These are phyloP conservation scores for Seriola rivoliana DNA, from an alignment of 2,113 vertebrate species.

Conservation along the genomic window DNA sequence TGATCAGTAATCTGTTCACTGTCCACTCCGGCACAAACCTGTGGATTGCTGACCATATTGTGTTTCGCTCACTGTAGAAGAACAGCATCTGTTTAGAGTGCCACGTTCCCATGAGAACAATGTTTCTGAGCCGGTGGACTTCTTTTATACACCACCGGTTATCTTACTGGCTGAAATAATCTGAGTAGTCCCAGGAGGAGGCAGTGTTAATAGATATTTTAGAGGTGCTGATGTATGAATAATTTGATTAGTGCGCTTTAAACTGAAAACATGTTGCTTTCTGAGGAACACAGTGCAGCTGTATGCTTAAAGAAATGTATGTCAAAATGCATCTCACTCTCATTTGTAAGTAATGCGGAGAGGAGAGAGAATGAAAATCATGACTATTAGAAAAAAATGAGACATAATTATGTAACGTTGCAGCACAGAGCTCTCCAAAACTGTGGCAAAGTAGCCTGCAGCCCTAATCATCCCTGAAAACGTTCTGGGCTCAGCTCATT, in stretches of 20 bases:
- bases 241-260: constrained; percentile 65
- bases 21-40: constrained; percentile 68
- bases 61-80: constrained; percentile 55
- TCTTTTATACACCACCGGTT: constrained; percentile 63
- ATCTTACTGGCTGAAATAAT: constrained; percentile 67
- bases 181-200: constrained; percentile 69
- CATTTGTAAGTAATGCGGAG: not conserved
- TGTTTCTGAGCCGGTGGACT: constrained; percentile 59
- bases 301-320: not conserved
- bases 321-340: constrained; percentile 1
- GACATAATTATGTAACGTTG: not conserved
- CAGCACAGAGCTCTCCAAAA: not conserved
- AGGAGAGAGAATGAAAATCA: not conserved
- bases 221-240: constrained; percentile 68
- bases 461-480: constrained; percentile 28
- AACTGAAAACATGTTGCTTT: constrained; percentile 44
- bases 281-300: constrained; percentile 16
- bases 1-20: constrained; percentile 63
- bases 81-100: constrained; percentile 72
- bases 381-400: not conserved
- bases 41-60: constrained; percentile 71
- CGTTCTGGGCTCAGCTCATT: constrained; percentile 21
- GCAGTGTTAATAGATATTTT: constrained; percentile 65
- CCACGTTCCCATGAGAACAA: constrained; percentile 75
- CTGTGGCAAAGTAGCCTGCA: constrained; percentile 2